phyloP scores from a whole-genome alignment of 2,888 invertebrate genomes.

The Polyploca ridens region DNA sequence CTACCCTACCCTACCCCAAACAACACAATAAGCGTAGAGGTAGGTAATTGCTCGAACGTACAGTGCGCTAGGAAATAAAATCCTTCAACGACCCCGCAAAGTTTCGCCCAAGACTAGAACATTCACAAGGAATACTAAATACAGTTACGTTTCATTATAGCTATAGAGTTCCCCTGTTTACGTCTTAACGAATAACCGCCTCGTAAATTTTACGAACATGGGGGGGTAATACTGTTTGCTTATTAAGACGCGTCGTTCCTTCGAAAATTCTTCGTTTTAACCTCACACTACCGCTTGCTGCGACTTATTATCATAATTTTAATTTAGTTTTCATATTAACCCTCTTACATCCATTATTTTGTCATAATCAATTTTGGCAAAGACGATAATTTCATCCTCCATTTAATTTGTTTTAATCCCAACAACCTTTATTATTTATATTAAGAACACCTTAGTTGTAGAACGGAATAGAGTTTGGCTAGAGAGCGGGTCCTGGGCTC shows the following conservation, averaged over 20 bases:
- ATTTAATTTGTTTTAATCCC: not conserved
- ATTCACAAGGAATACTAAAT: conserved; percentile 47
- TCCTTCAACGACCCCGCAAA: conserved; percentile 13
- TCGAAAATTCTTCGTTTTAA: conserved; percentile 56
- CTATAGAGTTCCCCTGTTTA: conserved; percentile 58
- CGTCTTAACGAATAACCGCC: conserved; percentile 68
- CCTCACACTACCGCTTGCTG: conserved; percentile 53
- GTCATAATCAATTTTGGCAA: not conserved
- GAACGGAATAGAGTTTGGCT: too few relatives aligned
- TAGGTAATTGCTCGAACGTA: not conserved
- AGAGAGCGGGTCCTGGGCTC: too few relatives aligned
- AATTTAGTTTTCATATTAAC: conserved; percentile 48
- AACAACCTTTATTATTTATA: not conserved
- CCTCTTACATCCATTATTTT: not conserved
- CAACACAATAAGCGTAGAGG: not conserved
- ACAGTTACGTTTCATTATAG: conserved; percentile 52
- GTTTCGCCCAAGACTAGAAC: conserved; percentile 29
- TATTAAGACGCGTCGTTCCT: conserved; percentile 65
- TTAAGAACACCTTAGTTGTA: too few relatives aligned
- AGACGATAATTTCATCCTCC: not conserved
- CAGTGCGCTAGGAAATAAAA: not conserved
- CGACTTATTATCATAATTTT: conserved; percentile 65
- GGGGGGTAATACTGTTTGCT: conserved; percentile 69
- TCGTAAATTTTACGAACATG: conserved; percentile 75
- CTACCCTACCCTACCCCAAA: too few relatives aligned